Base-by-base conservation (phyloP, 2,888 invertebrate genomes). In the Orthonevra nobilis region DNA sequence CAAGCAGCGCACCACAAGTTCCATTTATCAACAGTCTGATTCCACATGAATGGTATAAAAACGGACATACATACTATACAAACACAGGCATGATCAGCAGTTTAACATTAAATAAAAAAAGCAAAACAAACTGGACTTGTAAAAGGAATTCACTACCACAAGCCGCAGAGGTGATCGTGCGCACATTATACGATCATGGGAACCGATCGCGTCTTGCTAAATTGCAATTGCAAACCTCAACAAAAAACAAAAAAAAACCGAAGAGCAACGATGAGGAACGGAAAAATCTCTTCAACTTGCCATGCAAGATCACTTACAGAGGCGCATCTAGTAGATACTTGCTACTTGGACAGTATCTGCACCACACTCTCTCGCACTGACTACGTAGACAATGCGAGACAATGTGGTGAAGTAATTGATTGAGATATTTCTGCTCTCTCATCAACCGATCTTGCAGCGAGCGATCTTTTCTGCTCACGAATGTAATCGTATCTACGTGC, bases 361-460 rank as follows among this genome's bases (percentile, higher is more conserved):
- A 46, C n/a, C n/a, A n/a, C n/a, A n/a, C n/a, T n/a, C 38, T 17
- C 17, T 20, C 23, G 48, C 15, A 66, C 32, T 34, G 19, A 36
- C 46, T 26, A 28, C 9, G 14, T 19, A 28, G 48, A 15, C 46
- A 64, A 56, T 54, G 26, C 73, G 56, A 79, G 79, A 79, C 79
- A 73, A 61, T 60, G 48, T 66, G 60, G 74, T 64, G 69, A 74
- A 69, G 69, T 83, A 82, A 83, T 83, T 83, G 82, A 83, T 82
- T 82, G 81, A 82, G 82, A 81, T 82, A 83, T 81, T 82, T 82
- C 36, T n/a, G 6, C 32, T 19, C 44, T 61, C 36, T 60, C 44
- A 44, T 54, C 30, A 54, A 28, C 32, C 32, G 17, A 72, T 54
- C 38, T 30, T 40, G 12, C 56, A 54, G n/a, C n/a, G n/a, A n/a